Conservation (phyloP, 2,888 invertebrate species). For the Parnassius orleans region DNA sequence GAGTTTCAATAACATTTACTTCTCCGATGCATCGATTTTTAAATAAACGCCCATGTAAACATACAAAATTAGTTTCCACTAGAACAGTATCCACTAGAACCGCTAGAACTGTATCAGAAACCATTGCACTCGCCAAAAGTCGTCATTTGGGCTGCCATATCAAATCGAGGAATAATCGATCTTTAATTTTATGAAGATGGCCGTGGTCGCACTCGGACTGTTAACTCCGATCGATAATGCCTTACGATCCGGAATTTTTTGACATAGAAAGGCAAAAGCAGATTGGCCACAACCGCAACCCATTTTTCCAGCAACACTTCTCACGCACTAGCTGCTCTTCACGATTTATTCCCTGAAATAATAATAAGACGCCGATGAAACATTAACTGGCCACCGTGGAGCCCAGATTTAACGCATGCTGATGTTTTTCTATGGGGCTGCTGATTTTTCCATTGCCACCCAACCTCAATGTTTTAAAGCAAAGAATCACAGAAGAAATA, state of each 20-base stretch:
- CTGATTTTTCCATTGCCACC: too few species aligned
- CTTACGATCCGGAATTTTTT: too few species aligned
- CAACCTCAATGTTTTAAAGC: slow-evolving; percentile 28
- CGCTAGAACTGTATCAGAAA: slow-evolving; percentile 7
- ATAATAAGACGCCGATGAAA: slow-evolving; percentile 34
- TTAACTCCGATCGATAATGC: neutral
- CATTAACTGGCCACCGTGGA: too few species aligned
- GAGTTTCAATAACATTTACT: slow-evolving; percentile 28
- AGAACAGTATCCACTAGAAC: too few species aligned
- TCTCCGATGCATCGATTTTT: slow-evolving; percentile 30
- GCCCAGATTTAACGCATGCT: too few species aligned
- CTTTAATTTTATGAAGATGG: slow-evolving; percentile 35
- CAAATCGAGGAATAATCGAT: slow-evolving; percentile 25
- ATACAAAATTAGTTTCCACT: too few species aligned
- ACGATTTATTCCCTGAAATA: slow-evolving; percentile 35
- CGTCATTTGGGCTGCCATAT: neutral
- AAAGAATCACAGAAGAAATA: slow-evolving; percentile 30
- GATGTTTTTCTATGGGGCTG: too few species aligned
- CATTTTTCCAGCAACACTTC: slow-evolving; percentile 4
- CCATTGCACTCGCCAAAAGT: slow-evolving; percentile 1
- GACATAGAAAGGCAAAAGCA: too few species aligned
- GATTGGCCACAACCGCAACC: neutral
- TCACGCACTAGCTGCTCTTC: too few species aligned
- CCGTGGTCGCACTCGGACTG: slow-evolving; percentile 30
- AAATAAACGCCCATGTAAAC: slow-evolving; percentile 32